Percentiles rank a stretch among this genome's conserved stretches.
These are phyloP conservation scores for Sitta carolinensis DNA, from an alignment of 2,797 vertebrate genomes.

Conservation along the genomic window DNA sequence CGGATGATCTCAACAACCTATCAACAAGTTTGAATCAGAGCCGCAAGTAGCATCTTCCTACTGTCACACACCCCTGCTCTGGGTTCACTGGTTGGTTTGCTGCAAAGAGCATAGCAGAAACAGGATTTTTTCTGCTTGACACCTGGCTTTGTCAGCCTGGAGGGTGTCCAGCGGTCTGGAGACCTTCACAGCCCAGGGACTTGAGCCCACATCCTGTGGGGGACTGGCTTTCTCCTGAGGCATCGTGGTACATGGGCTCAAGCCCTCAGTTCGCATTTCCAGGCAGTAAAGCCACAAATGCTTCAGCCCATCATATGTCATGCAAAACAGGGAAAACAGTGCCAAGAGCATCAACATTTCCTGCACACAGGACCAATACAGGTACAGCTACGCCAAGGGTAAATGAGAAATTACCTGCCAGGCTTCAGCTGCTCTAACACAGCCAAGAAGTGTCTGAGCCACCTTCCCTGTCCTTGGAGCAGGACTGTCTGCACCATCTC, in stretches of 20 bases:
- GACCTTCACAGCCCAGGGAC: background rate
- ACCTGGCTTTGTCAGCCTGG: background rate
- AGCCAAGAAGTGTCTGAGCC: background rate
- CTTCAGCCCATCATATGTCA: background rate
- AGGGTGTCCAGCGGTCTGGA: background rate
- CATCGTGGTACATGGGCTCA: accelerated
- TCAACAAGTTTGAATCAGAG: background rate
- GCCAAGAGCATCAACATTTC: background rate
- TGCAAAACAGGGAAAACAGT: background rate
- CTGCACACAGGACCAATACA: background rate
- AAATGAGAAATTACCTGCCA: background rate
- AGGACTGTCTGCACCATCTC: background rate
- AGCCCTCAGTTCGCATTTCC: background rate
- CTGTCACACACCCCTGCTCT: background rate
- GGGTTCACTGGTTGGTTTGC: background rate
- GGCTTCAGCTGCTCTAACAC: background rate
- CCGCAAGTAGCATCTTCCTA: background rate
- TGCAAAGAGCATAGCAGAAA: background rate
- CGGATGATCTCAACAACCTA: background rate
- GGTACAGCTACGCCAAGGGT: background rate
- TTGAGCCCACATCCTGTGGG: background rate
- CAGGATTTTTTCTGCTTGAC: background rate
- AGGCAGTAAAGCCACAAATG: background rate
- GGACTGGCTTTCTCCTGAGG: background rate
- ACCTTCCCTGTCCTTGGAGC: background rate